These are phyloP conservation scores for Cyrtonyx montezumae DNA, from an alignment of 2,113 vertebrate species.

Conservation along the genomic window DNA sequence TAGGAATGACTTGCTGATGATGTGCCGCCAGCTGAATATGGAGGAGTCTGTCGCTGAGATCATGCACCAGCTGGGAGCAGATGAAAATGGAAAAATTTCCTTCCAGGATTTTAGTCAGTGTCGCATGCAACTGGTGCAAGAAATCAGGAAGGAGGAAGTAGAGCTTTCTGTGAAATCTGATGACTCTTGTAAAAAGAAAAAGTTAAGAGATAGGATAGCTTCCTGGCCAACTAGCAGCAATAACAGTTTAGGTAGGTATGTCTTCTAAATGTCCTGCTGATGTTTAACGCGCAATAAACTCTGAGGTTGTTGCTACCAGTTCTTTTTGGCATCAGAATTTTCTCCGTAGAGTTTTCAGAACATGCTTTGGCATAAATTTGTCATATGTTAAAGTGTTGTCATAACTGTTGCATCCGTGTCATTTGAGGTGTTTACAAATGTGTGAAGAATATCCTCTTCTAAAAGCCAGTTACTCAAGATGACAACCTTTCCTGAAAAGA, in stretches of 20 bases:
- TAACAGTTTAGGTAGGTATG: slow-evolving; percentile 83
- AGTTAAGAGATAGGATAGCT: slow-evolving; percentile 71
- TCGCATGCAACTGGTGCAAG: slow-evolving; percentile 81
- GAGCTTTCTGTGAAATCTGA: slow-evolving; percentile 78
- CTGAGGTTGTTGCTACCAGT: neutral
- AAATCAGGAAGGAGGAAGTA: slow-evolving; percentile 86
- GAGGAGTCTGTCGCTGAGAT: slow-evolving; percentile 85
- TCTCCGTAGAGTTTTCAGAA: neutral
- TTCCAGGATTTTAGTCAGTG: slow-evolving; percentile 86
- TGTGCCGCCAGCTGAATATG: slow-evolving; percentile 86
- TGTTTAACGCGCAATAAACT: neutral
- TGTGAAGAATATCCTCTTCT: neutral
- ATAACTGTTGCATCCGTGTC: neutral
- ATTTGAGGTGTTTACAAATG: neutral
- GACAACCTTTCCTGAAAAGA: neutral
- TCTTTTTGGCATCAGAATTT: neutral
- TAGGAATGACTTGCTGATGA: slow-evolving; percentile 88
- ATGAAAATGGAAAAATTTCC: slow-evolving; percentile 86
- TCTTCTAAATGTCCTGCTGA: neutral
- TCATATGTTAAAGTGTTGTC: neutral
- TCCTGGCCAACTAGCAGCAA: slow-evolving; percentile 85
- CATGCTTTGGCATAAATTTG: neutral
- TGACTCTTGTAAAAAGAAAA: slow-evolving; percentile 77
- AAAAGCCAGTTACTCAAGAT: neutral
- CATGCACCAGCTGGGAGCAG: slow-evolving; percentile 84